These are phyloP conservation scores for Himalopsyche tibetana DNA, from an alignment of 2,888 invertebrate species.

Conservation along the genomic window DNA sequence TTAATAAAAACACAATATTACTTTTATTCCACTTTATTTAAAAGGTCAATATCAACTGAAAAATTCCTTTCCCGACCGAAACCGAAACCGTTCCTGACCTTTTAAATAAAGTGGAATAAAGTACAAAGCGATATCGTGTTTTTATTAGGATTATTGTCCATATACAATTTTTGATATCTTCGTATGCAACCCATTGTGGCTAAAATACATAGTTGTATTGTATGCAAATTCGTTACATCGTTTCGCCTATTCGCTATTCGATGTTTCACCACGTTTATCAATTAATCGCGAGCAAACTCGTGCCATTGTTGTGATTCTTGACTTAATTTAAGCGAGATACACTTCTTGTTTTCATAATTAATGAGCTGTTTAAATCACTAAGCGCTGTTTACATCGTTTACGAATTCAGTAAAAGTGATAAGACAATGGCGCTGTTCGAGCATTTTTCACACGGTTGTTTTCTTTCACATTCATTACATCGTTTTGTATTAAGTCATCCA, in stretches of 20 bases:
- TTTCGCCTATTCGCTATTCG: not conserved
- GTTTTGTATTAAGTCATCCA: constrained; percentile 21
- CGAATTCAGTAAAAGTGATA: constrained; percentile 19
- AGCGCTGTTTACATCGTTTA: constrained; percentile 35
- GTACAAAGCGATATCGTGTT: too few relatives aligned
- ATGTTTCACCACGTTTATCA: not conserved
- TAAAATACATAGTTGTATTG: not conserved
- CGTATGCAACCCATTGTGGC: too few relatives aligned
- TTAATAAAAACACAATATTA: too few relatives aligned
- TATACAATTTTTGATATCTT: too few relatives aligned
- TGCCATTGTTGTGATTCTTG: not conserved
- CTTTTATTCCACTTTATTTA: too few relatives aligned
- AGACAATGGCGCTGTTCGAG: not conserved
- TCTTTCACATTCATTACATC: constrained; percentile 12
- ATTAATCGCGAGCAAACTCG: not conserved
- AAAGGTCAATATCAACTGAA: too few relatives aligned
- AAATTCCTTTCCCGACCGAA: too few relatives aligned
- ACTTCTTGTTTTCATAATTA: constrained; percentile 24
- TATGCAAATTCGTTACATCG: constrained; percentile 15
- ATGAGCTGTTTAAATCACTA: constrained; percentile 27
- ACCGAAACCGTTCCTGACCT: too few relatives aligned
- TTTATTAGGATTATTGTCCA: too few relatives aligned
- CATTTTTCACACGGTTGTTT: constrained; percentile 31
- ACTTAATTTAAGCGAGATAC: not conserved
- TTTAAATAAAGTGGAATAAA: too few relatives aligned